Evolutionary conservation across 1,140 invertebrate genomes (phyloP).

Genomic region (Holcopasites calliopsidis): DNA sequence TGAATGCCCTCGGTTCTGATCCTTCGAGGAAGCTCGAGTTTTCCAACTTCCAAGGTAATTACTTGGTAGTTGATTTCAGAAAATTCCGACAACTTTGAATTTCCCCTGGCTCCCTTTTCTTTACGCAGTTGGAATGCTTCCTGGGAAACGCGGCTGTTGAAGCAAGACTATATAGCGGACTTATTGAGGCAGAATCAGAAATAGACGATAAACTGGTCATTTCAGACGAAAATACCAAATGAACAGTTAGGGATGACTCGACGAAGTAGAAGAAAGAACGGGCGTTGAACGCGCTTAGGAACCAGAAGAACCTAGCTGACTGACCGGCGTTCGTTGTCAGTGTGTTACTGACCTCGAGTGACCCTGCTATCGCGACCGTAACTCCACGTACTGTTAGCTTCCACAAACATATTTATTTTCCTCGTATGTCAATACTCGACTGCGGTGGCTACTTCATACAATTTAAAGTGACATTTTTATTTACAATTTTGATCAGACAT

Average conservation of each 20-base stretch:
- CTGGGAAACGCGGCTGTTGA: neutral
- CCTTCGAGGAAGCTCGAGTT: neutral
- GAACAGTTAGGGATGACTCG: neutral
- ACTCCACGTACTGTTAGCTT: conserved; percentile 70
- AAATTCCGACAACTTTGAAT: conserved; percentile 24
- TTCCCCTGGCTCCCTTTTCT: conserved; percentile 16
- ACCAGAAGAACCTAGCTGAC: conserved; percentile 39
- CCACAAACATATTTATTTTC: conserved; percentile 65
- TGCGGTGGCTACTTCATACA: too few relatives aligned
- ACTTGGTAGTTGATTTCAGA: neutral
- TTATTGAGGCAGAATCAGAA: neutral
- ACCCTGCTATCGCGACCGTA: conserved; percentile 75
- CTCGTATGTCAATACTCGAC: neutral
- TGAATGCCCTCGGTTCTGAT: too few relatives aligned
- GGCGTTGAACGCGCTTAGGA: conserved; percentile 20
- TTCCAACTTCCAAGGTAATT: neutral
- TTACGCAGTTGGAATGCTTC: too few relatives aligned
- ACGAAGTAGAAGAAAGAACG: neutral
- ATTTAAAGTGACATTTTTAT: neutral
- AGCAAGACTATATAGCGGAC: neutral
- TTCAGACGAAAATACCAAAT: neutral
- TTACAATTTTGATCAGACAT: neutral
- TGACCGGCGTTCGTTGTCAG: conserved; percentile 64
- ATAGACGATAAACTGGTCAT: neutral
- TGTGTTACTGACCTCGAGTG: conserved; percentile 79